Evolutionary conservation across 2,888 invertebrate species (phyloP).

Genomic region (Coleophora flavipennella): DNA sequence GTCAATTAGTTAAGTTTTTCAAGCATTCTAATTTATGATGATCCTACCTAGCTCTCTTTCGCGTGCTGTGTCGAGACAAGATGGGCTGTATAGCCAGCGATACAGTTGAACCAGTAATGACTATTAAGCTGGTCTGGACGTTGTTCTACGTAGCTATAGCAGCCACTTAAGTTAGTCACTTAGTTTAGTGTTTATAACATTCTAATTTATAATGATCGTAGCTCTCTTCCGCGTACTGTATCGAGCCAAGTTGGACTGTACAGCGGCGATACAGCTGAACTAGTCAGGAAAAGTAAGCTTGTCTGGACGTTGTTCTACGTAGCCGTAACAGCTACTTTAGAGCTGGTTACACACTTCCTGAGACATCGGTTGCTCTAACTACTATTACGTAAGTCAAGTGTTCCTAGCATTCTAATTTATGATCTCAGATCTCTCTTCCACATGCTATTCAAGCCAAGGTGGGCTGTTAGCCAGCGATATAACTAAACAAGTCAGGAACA

Average conservation of each 20-base stretch:
- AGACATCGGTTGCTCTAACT: conserved; percentile 91
- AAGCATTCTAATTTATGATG: conserved; percentile 94
- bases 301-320: conserved; percentile 78
- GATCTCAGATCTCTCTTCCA: conserved; percentile 88
- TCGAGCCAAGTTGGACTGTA: conserved; percentile 58
- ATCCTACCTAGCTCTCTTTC: conserved; percentile 83
- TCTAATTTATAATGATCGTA: conserved; percentile 91
- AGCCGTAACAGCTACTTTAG: conserved; percentile 85
- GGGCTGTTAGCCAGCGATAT: conserved; percentile 50
- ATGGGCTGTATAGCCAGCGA: conserved; percentile 57
- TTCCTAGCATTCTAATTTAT: conserved; percentile 92
- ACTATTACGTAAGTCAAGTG: conserved; percentile 91
- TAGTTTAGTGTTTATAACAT: too few relatives aligned
- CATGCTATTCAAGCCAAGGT: conserved; percentile 76
- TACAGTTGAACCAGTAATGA: conserved; percentile 66
- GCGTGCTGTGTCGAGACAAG: conserved; percentile 78
- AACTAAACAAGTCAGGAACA: conserved; percentile 74
- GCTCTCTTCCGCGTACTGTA: conserved; percentile 86
- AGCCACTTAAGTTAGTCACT: conserved; percentile 84
- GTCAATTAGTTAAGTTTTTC: too few relatives aligned
- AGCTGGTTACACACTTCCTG: conserved; percentile 89
- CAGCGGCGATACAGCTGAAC: conserved; percentile 57
- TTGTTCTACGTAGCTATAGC: conserved; percentile 83
- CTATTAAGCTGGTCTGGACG: conserved; percentile 77
- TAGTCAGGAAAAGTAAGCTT: conserved; percentile 78